Percentiles rank a stretch among this genome's conserved stretches.
These are phyloP conservation scores for Microcebus lehilahytsara DNA, from an alignment of 2,113 vertebrate genomes.

Conservation along the genomic window DNA sequence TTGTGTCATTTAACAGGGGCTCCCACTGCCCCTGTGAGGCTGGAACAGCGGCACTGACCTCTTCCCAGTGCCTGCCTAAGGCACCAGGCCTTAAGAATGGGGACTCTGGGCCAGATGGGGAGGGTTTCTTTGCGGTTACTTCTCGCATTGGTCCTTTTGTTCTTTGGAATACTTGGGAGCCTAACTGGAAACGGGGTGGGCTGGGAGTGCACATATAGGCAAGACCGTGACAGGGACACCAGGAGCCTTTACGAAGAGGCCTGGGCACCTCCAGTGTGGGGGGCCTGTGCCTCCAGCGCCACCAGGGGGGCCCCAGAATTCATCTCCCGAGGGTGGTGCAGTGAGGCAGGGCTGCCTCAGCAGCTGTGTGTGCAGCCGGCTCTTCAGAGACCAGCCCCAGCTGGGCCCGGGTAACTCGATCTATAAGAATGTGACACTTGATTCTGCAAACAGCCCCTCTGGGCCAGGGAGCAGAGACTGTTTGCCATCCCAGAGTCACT, in stretches of 20 bases:
- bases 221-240: neutral
- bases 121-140: neutral
- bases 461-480: neutral
- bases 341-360: neutral
- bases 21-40: neutral
- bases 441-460: slow-evolving; percentile 53
- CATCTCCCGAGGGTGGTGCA: neutral
- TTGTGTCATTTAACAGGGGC: neutral
- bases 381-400: slow-evolving; percentile 27
- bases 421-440: slow-evolving; percentile 57
- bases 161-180: neutral
- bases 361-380: neutral
- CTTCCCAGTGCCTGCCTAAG: neutral
- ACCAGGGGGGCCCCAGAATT: neutral
- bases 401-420: slow-evolving; percentile 28
- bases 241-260: neutral
- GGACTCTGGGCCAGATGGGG: neutral
- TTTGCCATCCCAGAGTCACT: slow-evolving; percentile 53
- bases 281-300: neutral
- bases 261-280: neutral
- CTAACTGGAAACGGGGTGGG: neutral
- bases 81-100: neutral
- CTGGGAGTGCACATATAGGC: neutral
- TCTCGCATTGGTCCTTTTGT: neutral
- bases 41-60: neutral